phyloP scores from a whole-genome alignment of 2,797 vertebrate genomes.

The Florisuga fusca region DNA sequence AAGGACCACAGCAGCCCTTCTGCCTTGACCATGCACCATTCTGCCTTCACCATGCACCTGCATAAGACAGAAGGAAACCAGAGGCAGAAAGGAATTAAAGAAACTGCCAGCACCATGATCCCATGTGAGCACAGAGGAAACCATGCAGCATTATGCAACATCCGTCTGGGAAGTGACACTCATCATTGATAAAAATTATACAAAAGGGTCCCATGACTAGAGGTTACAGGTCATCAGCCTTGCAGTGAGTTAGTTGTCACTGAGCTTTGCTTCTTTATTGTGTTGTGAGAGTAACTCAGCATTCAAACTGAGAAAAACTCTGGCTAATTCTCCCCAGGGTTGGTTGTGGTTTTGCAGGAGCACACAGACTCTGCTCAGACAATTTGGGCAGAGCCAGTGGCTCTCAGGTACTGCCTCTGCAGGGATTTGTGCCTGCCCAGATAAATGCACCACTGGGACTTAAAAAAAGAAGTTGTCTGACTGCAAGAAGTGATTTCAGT shows the following conservation, averaged over 20 bases:
- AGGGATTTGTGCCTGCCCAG: neutral
- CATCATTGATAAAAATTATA: conserved; percentile 58
- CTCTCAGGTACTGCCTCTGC: neutral
- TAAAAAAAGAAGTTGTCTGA: neutral
- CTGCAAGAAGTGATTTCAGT: neutral
- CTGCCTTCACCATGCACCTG: neutral
- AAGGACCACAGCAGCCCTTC: neutral
- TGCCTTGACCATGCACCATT: neutral
- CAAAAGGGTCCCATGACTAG: neutral
- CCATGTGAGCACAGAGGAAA: neutral
- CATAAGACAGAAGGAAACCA: neutral
- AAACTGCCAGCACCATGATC: neutral
- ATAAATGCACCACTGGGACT: fast-evolving
- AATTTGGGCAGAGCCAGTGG: neutral
- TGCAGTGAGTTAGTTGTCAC: neutral
- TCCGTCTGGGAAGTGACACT: neutral
- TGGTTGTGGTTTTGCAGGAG: neutral
- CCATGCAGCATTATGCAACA: neutral
- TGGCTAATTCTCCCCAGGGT: neutral
- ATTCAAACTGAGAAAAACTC: neutral
- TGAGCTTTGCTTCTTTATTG: neutral
- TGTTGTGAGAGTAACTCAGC: neutral
- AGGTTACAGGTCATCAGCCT: neutral
- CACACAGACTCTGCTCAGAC: neutral
- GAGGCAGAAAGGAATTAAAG: neutral